Percentiles rank a stretch among this genome's conserved stretches.
phyloP scores from a whole-genome alignment of 2,888 invertebrate species.

The Heliconius aoede region DNA sequence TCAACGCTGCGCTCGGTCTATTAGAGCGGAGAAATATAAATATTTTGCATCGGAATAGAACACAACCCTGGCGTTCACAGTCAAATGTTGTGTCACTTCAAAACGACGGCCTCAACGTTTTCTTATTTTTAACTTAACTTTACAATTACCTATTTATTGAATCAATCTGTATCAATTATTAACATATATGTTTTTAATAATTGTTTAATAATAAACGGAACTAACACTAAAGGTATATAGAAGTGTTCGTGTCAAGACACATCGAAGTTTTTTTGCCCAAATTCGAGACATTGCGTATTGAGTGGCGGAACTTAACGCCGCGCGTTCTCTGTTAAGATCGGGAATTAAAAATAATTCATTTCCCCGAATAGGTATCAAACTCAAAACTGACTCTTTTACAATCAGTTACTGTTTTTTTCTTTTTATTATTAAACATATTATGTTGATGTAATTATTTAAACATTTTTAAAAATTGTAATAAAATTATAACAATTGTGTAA shows the following conservation, averaged over 20 bases:
- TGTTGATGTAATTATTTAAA: conserved; percentile 1
- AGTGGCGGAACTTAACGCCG: neutral
- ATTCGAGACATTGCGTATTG: neutral
- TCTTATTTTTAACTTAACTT: neutral
- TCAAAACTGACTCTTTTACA: neutral
- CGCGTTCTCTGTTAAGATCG: neutral
- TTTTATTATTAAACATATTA: conserved; percentile 7
- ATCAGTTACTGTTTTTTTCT: neutral
- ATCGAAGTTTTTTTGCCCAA: neutral
- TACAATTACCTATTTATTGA: neutral
- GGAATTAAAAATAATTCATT: neutral
- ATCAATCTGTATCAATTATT: neutral
- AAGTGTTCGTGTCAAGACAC: neutral
- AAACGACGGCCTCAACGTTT: neutral
- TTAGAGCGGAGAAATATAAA: neutral
- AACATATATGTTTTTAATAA: neutral
- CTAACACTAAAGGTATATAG: neutral
- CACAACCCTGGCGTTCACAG: neutral
- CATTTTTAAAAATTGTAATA: neutral
- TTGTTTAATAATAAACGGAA: neutral
- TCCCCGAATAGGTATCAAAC: neutral
- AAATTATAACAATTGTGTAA: neutral
- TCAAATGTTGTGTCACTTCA: neutral
- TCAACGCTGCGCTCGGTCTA: neutral
- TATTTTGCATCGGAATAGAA: neutral